Percentiles rank a stretch among this genome's conserved stretches.
Evolutionary conservation across 2,888 invertebrate species (phyloP).

Genomic region (Meloe dianella): DNA sequence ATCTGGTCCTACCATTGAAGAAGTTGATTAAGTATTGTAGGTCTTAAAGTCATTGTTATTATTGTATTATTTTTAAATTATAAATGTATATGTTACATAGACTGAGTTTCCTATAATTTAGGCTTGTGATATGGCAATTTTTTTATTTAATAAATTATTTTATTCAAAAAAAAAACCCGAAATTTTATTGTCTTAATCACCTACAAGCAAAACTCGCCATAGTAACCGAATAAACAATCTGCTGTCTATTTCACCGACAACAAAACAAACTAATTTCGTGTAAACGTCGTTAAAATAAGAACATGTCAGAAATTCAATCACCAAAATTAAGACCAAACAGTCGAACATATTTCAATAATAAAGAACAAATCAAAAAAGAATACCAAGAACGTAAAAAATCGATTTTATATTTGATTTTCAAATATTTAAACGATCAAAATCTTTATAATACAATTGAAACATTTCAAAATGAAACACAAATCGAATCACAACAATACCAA

Average conservation of each 20-base stretch:
- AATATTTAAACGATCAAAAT: slow-evolving; percentile 73
- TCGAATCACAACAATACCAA: slow-evolving; percentile 71
- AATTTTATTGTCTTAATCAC: neutral
- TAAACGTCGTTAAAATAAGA: neutral
- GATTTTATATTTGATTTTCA: slow-evolving; percentile 69
- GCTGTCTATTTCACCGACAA: neutral
- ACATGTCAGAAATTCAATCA: slow-evolving; percentile 15
- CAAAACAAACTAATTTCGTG: neutral
- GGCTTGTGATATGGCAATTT: neutral
- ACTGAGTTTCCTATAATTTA: neutral
- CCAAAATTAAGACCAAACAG: slow-evolving; percentile 13
- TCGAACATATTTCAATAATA: slow-evolving; percentile 13
- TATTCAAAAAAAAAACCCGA: too few relatives aligned
- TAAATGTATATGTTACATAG: neutral
- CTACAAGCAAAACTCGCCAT: too few relatives aligned
- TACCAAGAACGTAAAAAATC: slow-evolving; percentile 59
- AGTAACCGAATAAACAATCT: neutral
- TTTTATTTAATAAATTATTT: neutral
- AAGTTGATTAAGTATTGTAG: slow-evolving; percentile 32
- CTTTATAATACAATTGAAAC: slow-evolving; percentile 68
- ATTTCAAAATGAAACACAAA: slow-evolving; percentile 74
- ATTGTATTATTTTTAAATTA: slow-evolving; percentile 12
- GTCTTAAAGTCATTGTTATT: neutral
- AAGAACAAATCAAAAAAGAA: slow-evolving; percentile 48
- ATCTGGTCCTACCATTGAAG: slow-evolving; percentile 39